Conservation (phyloP, 2,888 invertebrate species). For the Fragum whitleyi region DNA sequence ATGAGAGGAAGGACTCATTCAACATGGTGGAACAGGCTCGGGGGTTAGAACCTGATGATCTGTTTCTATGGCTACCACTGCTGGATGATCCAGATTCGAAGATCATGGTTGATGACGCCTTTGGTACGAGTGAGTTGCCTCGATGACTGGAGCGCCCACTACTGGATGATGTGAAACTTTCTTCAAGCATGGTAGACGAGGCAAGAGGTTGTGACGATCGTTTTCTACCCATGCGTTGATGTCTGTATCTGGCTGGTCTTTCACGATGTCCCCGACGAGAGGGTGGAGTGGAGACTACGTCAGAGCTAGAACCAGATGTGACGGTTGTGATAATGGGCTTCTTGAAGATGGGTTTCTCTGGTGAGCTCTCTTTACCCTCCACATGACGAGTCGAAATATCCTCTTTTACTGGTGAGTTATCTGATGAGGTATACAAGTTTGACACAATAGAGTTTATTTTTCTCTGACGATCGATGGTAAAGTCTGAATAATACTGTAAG, state of each 20-base stretch:
- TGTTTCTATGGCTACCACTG: conserved; percentile 63
- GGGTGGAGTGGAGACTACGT: conserved; percentile 60
- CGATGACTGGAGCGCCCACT: conserved; percentile 66
- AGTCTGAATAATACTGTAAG: conserved; percentile 79
- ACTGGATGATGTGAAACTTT: conserved; percentile 69
- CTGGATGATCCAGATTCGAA: conserved; percentile 71
- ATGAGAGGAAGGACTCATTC: conserved; percentile 63
- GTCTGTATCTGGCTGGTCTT: conserved; percentile 53
- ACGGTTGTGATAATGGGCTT: conserved; percentile 53
- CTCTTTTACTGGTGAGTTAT: conserved; percentile 59
- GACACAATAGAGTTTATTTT: conserved; percentile 74
- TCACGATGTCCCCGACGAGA: conserved; percentile 52
- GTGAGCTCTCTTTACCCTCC: conserved; percentile 70
- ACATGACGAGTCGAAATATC: conserved; percentile 71
- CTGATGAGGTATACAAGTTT: conserved; percentile 42
- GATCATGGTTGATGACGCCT: conserved; percentile 78
- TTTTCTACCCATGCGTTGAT: conserved; percentile 61
- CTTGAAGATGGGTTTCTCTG: conserved; percentile 57
- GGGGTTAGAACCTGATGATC: conserved; percentile 54
- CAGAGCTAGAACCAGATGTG: conserved; percentile 65
- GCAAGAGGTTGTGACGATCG: conserved; percentile 73
- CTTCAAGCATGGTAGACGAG: conserved; percentile 76
- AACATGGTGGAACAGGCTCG: conserved; percentile 65
- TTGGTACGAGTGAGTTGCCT: conserved; percentile 69
- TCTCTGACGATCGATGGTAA: conserved; percentile 77